Evolutionary conservation across 2,888 invertebrate genomes (phyloP), one percentile per base, ranked within the genome.

Genomic region (Acleris laterana): DNA sequence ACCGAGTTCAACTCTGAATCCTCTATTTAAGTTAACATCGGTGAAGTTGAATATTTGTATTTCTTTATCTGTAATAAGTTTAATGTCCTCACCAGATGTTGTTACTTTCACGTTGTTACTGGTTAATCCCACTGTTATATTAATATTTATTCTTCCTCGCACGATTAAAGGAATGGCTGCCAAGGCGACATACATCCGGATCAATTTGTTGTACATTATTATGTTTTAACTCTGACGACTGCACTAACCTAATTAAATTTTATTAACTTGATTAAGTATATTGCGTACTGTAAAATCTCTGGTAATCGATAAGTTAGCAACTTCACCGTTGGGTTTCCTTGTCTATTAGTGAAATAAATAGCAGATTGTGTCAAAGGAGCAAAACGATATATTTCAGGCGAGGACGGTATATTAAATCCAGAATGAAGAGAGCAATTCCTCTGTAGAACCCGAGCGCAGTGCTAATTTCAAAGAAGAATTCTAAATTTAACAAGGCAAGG

Each of bases 11-110:
- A 81, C 62, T 59, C 68, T 70, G 2, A 87, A 70, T 1, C 88
- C 90, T 69, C 59, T 69, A 32, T 85, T 89, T 5, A 91, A 68
- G 69, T 84, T 87, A 2, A 73, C 74, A 9, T 78, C 75, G 9
- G 84, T 86, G 1, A 90, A 69, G 55, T 90, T 88, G 68, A 85
- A 91, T 4, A 85, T 52, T 7, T 69, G 57, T 1, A 85, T 56
- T 71, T 90, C 90, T 56, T 73, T 74, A 5, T 82, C 76, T 1
- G 84, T 85, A 4, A 87, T 74, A 19, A 81, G 25, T 76, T 84
- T 85, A 28, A 75, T 65, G 63, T 88, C 82, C 5, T 57, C 61
- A 3, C 88, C 90, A 1, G 28, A 55, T 19, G 61, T 77, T 22
- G 67, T 70, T 1, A 86, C 70, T n/a, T 57, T 50, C 0, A 78